phyloP scores from a whole-genome alignment of 2,888 invertebrate genomes.

The Zaprionus lineosus region DNA sequence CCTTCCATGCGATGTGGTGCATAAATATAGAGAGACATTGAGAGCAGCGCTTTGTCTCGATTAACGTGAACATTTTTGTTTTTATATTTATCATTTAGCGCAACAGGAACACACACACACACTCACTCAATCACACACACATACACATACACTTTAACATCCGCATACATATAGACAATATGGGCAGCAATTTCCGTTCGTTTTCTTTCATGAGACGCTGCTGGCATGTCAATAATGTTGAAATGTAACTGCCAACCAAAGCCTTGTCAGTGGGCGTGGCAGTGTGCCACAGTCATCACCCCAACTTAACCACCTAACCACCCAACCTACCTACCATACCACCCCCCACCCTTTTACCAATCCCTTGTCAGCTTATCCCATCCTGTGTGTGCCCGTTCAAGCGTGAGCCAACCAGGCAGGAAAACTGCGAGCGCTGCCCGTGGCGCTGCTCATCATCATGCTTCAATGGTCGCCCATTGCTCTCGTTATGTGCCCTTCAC shows the following conservation, averaged over 20 bases:
- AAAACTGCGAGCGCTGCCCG: slow-evolving; percentile 36
- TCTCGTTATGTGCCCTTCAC: background rate
- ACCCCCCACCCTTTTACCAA: background rate
- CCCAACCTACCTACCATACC: slow-evolving; percentile 10
- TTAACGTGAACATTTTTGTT: slow-evolving; percentile 69
- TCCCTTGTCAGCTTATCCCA: background rate
- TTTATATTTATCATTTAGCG: slow-evolving; percentile 68
- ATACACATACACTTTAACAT: slow-evolving; percentile 6
- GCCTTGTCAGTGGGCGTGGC: slow-evolving; percentile 44
- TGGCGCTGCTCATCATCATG: slow-evolving; percentile 64
- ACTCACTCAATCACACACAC: background rate
- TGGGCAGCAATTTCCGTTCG: slow-evolving; percentile 61
- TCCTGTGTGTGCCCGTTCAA: slow-evolving; percentile 61
- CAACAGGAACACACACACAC: slow-evolving; percentile 55
- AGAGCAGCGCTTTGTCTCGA: slow-evolving; percentile 69
- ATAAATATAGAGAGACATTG: slow-evolving; percentile 35
- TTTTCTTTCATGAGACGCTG: slow-evolving; percentile 49
- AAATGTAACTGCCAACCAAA: slow-evolving; percentile 60
- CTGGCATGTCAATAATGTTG: slow-evolving; percentile 76
- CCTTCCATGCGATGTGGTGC: slow-evolving; percentile 31
- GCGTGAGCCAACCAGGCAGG: slow-evolving; percentile 47
- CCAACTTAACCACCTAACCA: too few relatives aligned
- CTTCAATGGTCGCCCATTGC: slow-evolving; percentile 57
- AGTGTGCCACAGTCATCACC: too few relatives aligned
- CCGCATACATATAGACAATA: too few relatives aligned